phyloP scores from a whole-genome alignment of 2,113 vertebrate genomes.

The Pristiophorus japonicus region DNA sequence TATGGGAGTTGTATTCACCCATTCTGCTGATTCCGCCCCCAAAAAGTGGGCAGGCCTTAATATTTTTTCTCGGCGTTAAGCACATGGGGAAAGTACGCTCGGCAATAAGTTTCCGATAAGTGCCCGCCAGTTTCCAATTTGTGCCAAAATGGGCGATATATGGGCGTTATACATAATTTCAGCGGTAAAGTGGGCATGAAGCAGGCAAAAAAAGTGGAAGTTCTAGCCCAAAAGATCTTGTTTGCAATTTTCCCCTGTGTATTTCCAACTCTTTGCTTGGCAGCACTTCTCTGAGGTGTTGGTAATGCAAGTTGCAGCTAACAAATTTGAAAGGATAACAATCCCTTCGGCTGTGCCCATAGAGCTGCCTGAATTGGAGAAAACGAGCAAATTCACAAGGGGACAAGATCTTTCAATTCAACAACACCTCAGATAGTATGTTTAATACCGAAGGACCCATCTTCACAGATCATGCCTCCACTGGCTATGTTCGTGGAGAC shows the following conservation, averaged over 20 bases:
- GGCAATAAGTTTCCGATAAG: too few species aligned
- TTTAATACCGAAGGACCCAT: neutral
- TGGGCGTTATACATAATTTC: too few species aligned
- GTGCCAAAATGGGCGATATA: too few species aligned
- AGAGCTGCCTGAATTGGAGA: neutral
- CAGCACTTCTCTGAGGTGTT: neutral
- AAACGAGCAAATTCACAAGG: neutral
- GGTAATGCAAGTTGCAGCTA: neutral
- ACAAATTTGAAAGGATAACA: neutral
- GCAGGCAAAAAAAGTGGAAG: too few species aligned
- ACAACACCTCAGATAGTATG: neutral
- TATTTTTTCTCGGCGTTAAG: too few species aligned
- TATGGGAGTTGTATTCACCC: too few species aligned
- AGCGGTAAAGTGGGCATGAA: too few species aligned
- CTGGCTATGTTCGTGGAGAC: neutral
- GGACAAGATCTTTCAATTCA: neutral
- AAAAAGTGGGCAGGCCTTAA: too few species aligned
- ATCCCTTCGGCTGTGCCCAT: neutral
- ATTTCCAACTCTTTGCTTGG: neutral
- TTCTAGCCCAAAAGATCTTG: neutral
- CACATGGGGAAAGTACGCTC: too few species aligned
- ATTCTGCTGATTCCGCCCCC: too few species aligned
- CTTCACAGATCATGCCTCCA: neutral
- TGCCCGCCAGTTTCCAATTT: too few species aligned
- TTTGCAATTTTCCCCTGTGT: neutral